Evolutionary conservation across 2,797 vertebrate genomes (phyloP), one percentile per base, ranked within the genome.

Genomic region (Phyllotis vaccarum): DNA sequence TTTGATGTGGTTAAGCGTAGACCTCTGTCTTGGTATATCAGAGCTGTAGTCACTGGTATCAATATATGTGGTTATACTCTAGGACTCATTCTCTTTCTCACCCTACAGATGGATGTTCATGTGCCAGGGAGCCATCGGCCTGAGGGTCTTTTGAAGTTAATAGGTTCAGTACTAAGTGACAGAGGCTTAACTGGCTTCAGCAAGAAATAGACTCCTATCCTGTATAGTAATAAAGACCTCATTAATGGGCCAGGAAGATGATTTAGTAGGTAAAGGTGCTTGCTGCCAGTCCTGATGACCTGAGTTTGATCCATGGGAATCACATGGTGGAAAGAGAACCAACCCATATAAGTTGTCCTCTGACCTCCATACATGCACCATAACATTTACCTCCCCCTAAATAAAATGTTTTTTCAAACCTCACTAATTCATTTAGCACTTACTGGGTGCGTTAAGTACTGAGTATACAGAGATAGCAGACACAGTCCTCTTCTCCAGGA

Each of bases 81-180:
- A 87, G 40, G 34, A 88, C 68, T 81, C 54, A 75, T 79, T 92
- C 60, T 86, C 34, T 83, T 43, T 94, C 49, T 85, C 37, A 62
- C 10, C 29, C 62, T 60, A 29, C 16, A 86, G 64, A 74, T 16
- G 81, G 62, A 75, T 83, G 34, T 60, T 95, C 78, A 80, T 22
- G 27, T 90, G 17, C 90, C 58, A 29, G 83, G 82, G 21, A 86
- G 37, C 68, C 31, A 40, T 91, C 62, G 49, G 79, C 27, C 37
- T 80, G 49, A 86, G 52, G 79, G 34, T 85, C 40, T 46, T 83
- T 89, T 86, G 95, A 94, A 91, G 89, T 70, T 56, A 79, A 86
- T 88, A 29, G 54, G 27, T 83, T 74, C 34, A 70, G n/a, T 58
- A 27, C 43, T 90, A 87, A 92, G 75, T 49, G 10, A 31, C 2